Conservation (phyloP, 2,797 vertebrate species). For the Hemitrygon akajei region DNA sequence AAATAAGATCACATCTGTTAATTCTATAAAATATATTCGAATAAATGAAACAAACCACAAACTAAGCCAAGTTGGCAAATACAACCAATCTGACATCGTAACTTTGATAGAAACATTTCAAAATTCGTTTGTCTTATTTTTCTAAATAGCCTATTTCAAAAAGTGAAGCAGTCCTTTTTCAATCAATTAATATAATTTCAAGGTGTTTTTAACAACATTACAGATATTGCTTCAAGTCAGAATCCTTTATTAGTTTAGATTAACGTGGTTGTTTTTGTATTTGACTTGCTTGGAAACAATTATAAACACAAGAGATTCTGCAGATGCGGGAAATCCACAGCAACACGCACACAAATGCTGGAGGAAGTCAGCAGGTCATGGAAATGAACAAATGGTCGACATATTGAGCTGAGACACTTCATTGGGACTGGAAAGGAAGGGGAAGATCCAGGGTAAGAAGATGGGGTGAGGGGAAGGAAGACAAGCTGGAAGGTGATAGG, state of each 20-base stretch:
- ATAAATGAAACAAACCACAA: neutral
- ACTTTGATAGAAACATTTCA: neutral
- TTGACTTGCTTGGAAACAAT: neutral
- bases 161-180: neutral
- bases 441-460: too few relatives aligned
- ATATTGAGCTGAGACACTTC: too few relatives aligned
- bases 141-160: neutral
- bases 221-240: neutral
- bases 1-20: neutral
- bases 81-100: neutral
- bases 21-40: neutral
- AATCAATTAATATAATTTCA: neutral
- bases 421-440: too few relatives aligned
- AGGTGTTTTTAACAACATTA: neutral
- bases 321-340: too few relatives aligned
- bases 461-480: too few relatives aligned
- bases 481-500: too few relatives aligned
- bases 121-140: neutral
- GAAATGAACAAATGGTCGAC: too few relatives aligned
- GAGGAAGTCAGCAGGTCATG: too few relatives aligned
- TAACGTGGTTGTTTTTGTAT: too few relatives aligned
- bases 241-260: neutral
- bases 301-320: too few relatives aligned
- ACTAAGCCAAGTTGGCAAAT: neutral
- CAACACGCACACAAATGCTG: too few relatives aligned